Conservation (phyloP, 1,140 invertebrate species). For the Macrobrachium rosenbergii region DNA sequence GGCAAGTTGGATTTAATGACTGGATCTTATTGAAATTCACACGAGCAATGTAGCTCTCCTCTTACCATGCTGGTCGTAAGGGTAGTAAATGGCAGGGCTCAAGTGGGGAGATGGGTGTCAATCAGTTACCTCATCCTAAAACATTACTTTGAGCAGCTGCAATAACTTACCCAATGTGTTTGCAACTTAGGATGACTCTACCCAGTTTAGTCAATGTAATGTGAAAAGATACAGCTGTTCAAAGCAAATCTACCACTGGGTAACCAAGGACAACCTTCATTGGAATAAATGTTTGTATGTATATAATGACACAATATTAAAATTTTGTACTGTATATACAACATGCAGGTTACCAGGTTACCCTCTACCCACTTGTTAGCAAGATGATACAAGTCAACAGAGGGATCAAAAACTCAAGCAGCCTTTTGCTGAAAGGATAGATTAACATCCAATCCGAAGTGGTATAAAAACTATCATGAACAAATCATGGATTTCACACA, state of each 20-base stretch:
- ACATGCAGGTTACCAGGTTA: constrained; percentile 40
- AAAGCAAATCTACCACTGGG: too few relatives aligned
- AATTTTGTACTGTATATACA: constrained; percentile 28
- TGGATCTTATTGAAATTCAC: not conserved
- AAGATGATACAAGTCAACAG: constrained; percentile 58
- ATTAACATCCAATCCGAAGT: not conserved
- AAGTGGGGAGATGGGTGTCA: constrained; percentile 34
- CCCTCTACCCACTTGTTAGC: constrained; percentile 41
- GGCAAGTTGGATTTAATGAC: not conserved
- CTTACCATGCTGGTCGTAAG: constrained; percentile 40
- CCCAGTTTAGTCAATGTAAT: too few relatives aligned
- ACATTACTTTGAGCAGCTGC: too few relatives aligned
- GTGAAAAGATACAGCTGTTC: too few relatives aligned
- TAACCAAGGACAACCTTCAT: not conserved
- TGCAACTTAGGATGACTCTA: too few relatives aligned
- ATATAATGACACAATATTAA: constrained; percentile 13
- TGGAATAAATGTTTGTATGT: not conserved
- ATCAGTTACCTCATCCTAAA: constrained; percentile 15
- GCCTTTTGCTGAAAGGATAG: constrained; percentile 51
- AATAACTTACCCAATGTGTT: too few relatives aligned
- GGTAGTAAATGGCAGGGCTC: constrained; percentile 16
- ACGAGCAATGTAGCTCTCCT: not conserved
- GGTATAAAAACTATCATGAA: not conserved
- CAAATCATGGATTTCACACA: too few relatives aligned
- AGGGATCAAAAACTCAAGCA: constrained; percentile 24